phyloP scores from a whole-genome alignment of 2,888 invertebrate species.

The Cantharis rustica region DNA sequence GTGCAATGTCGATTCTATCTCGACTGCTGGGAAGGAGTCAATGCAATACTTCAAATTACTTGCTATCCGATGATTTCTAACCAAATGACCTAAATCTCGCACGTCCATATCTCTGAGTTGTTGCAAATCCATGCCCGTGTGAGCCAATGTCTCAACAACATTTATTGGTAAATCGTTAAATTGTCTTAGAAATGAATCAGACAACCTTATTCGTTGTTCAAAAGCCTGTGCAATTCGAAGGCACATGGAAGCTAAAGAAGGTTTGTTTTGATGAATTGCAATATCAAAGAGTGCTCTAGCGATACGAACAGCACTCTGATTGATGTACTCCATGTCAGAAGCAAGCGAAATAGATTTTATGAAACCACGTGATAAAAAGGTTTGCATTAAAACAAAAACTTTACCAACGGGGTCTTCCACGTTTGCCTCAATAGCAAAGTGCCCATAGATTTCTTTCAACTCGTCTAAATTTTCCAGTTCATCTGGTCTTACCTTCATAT shows the following conservation, averaged over 20 bases:
- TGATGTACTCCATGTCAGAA: constrained; percentile 88
- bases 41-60: constrained; percentile 80
- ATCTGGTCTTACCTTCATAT: constrained; percentile 91
- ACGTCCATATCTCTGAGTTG: constrained; percentile 84
- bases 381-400: constrained; percentile 93
- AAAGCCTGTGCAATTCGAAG: constrained; percentile 90
- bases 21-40: constrained; percentile 82
- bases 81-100: constrained; percentile 81
- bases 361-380: constrained; percentile 80
- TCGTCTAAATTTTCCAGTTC: constrained; percentile 89
- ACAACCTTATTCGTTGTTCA: constrained; percentile 89
- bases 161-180: constrained; percentile 78
- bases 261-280: constrained; percentile 85
- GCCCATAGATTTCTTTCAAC: constrained; percentile 74
- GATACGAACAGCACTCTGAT: constrained; percentile 91
- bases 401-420: constrained; percentile 91
- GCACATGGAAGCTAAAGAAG: constrained; percentile 84
- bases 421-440: constrained; percentile 78
- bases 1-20: constrained; percentile 83
- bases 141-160: constrained; percentile 81
- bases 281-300: constrained; percentile 94
- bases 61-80: constrained; percentile 79
- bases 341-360: constrained; percentile 84
- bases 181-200: constrained; percentile 84
- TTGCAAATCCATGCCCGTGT: constrained; percentile 74